Evolutionary conservation across 2,113 vertebrate species (phyloP).

Genomic region (Enhydra lutris): DNA sequence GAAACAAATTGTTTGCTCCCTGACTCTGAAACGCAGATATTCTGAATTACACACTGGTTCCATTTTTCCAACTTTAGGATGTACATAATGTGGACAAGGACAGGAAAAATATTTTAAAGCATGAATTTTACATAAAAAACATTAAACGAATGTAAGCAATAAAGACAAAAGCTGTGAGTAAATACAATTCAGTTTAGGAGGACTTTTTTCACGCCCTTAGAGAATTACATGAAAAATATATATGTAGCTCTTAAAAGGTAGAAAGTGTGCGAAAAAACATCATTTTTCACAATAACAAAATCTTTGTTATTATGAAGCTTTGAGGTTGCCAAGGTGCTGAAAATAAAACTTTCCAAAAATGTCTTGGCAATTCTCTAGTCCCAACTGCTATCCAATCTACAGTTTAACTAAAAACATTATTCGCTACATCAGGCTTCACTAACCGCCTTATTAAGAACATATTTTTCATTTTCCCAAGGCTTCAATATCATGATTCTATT

Average conservation of each 20-base stretch:
- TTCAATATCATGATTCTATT: not conserved
- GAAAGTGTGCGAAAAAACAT: not conserved
- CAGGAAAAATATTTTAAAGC: not conserved
- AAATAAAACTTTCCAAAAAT: not conserved
- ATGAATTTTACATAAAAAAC: not conserved
- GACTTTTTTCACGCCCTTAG: not conserved
- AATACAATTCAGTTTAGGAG: not conserved
- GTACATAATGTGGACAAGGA: not conserved
- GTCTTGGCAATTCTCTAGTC: not conserved
- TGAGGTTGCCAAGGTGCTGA: not conserved
- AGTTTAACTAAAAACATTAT: not conserved
- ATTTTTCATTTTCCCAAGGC: not conserved
- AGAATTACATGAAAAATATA: not conserved
- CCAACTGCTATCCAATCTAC: not conserved
- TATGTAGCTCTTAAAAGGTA: not conserved
- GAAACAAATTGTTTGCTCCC: not conserved
- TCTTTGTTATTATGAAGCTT: not conserved
- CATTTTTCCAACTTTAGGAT: not conserved
- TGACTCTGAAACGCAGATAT: not conserved
- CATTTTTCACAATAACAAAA: not conserved
- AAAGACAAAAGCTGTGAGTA: not conserved
- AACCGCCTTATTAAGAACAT: not conserved
- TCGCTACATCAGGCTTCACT: not conserved
- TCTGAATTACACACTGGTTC: not conserved
- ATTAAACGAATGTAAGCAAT: not conserved